phyloP scores from a whole-genome alignment of 2,888 invertebrate species.

The Galeopsomyia nigrocyanea region DNA sequence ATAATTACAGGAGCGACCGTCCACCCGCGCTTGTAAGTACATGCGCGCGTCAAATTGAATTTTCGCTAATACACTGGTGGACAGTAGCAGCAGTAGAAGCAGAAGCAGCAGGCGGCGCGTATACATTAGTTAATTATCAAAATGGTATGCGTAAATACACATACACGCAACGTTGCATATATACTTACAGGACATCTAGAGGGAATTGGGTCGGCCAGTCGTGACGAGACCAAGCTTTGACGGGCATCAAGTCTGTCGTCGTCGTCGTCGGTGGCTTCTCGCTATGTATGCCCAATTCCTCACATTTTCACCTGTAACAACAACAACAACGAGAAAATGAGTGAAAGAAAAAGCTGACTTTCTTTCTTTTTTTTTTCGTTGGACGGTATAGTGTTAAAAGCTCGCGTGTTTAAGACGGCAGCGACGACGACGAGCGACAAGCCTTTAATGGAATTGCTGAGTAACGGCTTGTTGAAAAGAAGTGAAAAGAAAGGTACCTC shows the following conservation, averaged over 20 bases:
- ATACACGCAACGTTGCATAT: background rate
- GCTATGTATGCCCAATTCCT: background rate
- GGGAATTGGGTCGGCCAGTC: conserved; percentile 65
- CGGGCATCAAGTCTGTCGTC: conserved; percentile 54
- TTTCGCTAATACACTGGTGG: too few relatives aligned
- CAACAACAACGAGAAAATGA: background rate
- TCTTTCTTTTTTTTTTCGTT: too few relatives aligned
- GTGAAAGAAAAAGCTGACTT: too few relatives aligned
- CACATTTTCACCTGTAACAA: conserved; percentile 34
- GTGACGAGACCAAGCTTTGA: conserved; percentile 65
- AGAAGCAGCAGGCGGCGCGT: too few relatives aligned
- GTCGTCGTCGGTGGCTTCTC: background rate
- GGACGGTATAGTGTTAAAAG: too few relatives aligned
- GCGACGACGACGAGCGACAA: conserved; percentile 14
- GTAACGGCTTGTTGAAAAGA: background rate
- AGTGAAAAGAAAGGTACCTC: too few relatives aligned
- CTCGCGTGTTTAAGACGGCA: conserved; percentile 17
- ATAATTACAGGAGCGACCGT: too few relatives aligned
- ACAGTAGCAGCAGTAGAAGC: too few relatives aligned
- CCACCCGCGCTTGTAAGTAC: too few relatives aligned
- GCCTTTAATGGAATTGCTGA: conserved; percentile 33
- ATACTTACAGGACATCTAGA: conserved; percentile 65
- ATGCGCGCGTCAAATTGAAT: too few relatives aligned
- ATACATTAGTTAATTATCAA: conserved; percentile 28
- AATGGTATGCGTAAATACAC: background rate